Base-by-base conservation (phyloP, 1,140 invertebrate species). In the Drosophila sturtevanti region DNA sequence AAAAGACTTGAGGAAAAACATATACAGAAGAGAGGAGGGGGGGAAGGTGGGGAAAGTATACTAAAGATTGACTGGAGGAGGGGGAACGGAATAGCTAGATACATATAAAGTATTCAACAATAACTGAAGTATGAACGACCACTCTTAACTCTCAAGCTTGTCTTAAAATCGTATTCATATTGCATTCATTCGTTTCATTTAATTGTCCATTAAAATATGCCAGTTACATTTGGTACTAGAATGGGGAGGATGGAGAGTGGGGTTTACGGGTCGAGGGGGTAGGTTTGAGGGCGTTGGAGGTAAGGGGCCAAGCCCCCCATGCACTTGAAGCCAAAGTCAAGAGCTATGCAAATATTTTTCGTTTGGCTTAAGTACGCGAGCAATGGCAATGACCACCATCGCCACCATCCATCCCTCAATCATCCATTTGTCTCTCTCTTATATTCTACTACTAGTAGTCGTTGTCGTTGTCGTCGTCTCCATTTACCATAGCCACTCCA, bases 121-220 rank as follows among this genome's bases (percentile, higher is more conserved):
- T 22, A n/a, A 27, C 24, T 27, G 22, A 31, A 31, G 27, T 31
- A 31, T 31, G 27, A 6, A 31, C 27, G 27, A 31, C 48, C 27
- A 56, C 21, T 21, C 56, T 14, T n/a, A 4, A 0, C 35, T 38
- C 27, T 9, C 55, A 31, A 37, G 22, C 21, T 31, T 48, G 21
- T 24, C 7, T 48, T 10, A 34, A 38, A 24, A 11, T 60, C 34
- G n/a, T 34, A 74, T 63, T 41, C 54, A 37, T 52, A 55, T 52
- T 27, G 14, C 64, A 41, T 60, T 27, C 37, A 34, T 58, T 44
- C 22, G 67, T 37, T 52, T 35, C 41, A 38, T 54, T 41, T 79
- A 87, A 86, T 87, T 87, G 81, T 86, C 67, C 74, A 72, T 75
- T 75, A 72, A 75, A 81, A 81, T 78, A 81, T 81, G 81, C 78